Conservation (phyloP, 1,140 invertebrate genomes). For the Temnothorax longispinosus region DNA sequence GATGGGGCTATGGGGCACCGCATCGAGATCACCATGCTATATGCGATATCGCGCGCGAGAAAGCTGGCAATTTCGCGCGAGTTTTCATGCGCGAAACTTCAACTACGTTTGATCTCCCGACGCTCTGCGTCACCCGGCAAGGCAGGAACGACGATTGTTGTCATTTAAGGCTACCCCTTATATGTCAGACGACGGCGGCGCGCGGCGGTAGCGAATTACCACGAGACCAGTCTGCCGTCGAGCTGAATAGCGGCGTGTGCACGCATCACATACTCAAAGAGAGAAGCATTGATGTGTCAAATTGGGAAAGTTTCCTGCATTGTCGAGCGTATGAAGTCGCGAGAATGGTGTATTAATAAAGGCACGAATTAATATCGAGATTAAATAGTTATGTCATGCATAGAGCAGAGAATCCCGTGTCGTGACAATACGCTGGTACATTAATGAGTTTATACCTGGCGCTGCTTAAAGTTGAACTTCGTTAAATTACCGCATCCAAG, state of each 20-base stretch:
- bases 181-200: slow-evolving; percentile 30
- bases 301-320: slow-evolving; percentile 74
- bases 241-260: slow-evolving; percentile 40
- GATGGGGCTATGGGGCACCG: not conserved
- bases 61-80: slow-evolving; percentile 66
- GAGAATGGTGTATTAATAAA: slow-evolving; percentile 66
- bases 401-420: not conserved
- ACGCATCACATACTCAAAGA: slow-evolving; percentile 68
- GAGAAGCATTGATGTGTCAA: slow-evolving; percentile 66
- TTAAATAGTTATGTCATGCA: slow-evolving; percentile 43
- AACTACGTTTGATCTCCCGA: slow-evolving; percentile 66
- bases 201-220: slow-evolving; percentile 15
- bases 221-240: slow-evolving; percentile 14
- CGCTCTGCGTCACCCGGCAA: not conserved
- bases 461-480: slow-evolving; percentile 23
- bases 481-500: not conserved
- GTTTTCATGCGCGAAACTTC: slow-evolving; percentile 69
- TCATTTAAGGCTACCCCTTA: slow-evolving; percentile 66
- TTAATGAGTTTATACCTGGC: slow-evolving; percentile 38
- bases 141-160: slow-evolving; percentile 19
- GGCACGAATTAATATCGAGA: slow-evolving; percentile 61
- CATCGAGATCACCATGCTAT: slow-evolving; percentile 25
- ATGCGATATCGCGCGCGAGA: slow-evolving; percentile 56
- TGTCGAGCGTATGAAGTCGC: slow-evolving; percentile 40
- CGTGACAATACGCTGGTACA: not conserved